Evolutionary conservation across 2,797 vertebrate genomes (phyloP), one percentile per base, ranked within the genome.

Genomic region (Clamator glandarius): DNA sequence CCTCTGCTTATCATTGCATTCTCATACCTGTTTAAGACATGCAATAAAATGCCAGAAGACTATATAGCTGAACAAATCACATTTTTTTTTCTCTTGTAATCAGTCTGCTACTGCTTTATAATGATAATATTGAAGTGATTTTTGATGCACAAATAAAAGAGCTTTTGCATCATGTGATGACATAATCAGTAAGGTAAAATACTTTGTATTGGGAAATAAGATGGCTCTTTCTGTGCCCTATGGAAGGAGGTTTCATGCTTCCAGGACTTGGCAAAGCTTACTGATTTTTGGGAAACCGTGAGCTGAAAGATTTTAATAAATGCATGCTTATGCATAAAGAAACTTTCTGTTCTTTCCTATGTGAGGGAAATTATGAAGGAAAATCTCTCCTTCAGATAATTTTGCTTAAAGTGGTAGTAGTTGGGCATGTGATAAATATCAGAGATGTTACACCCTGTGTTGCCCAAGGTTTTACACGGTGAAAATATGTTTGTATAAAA

Each of bases 301-400:
- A 95, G 93, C 96, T 95, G 90, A 95, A 96, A 89, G 94, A 78
- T 94, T 96, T 96, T 96, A 66, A 85, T 54, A 70, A 44, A 77
- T 33, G 87, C 92, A 93, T 96, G 96, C 73, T 83, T 77, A 51
- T 85, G 39, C 84, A 54, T 85, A 89, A 91, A 87, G 15, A 77
- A 80, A 46, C 79, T 93, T 92, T 93, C 92, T 70, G 4, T 87
- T 95, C 76, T 92, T 87, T 87, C 85, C 61, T 52, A 33, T 63
- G 58, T 86, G 42, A 69, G 92, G 46, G 54, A 86, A 63, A 64
- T 68, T 41, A 50, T 39, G 50, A 80, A 80, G 69, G 72, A 72
- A 85, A 13, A 52, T 90, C 26, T 92, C 23, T 92, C 25, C 19
- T 63, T 83, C 50, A 75, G 23, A 57, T 87, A 61, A 87, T 19